Evolutionary conservation across 2,888 invertebrate species (phyloP).

Genomic region (Andrena chrysosceles): DNA sequence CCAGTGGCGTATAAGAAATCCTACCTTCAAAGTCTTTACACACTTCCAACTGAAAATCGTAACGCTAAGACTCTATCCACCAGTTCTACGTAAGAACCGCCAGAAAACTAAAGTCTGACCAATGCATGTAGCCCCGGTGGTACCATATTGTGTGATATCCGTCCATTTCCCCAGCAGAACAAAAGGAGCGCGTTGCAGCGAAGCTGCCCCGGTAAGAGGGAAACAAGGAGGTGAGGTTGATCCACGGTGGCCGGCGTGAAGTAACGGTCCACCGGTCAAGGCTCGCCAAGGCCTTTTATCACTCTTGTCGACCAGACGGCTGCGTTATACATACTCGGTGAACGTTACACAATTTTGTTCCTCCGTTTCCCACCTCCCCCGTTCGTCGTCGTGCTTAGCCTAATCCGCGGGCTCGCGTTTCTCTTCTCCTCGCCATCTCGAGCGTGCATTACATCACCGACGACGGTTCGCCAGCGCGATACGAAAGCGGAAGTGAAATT

Average conservation of each 20-base stretch:
- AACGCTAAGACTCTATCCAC: too few species aligned
- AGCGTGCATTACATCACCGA: slow-evolving; percentile 32
- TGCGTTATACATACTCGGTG: slow-evolving; percentile 32
- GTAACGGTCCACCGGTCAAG: slow-evolving; percentile 82
- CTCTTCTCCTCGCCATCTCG: too few species aligned
- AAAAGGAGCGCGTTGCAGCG: slow-evolving; percentile 18
- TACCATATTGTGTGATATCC: too few species aligned
- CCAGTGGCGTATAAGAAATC: too few species aligned
- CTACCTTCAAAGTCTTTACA: too few species aligned
- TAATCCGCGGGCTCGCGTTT: slow-evolving; percentile 6
- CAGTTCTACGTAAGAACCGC: too few species aligned
- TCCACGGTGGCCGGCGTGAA: slow-evolving; percentile 66
- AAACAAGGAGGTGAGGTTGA: slow-evolving; percentile 55
- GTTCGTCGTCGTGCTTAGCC: slow-evolving; percentile 7
- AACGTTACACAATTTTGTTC: slow-evolving; percentile 61
- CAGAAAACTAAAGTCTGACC: too few species aligned
- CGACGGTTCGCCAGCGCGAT: slow-evolving; percentile 5
- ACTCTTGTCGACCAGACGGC: slow-evolving; percentile 64
- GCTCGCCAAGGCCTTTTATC: slow-evolving; percentile 82
- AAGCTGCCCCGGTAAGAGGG: slow-evolving; percentile 55
- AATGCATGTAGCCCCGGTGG: too few species aligned
- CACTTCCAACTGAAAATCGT: too few species aligned
- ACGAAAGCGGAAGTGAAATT: slow-evolving; percentile 60
- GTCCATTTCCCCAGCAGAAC: neutral
- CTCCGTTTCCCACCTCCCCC: slow-evolving; percentile 33